phyloP scores from a whole-genome alignment of 2,888 invertebrate genomes.

The Parapristionchus giblindavisi region DNA sequence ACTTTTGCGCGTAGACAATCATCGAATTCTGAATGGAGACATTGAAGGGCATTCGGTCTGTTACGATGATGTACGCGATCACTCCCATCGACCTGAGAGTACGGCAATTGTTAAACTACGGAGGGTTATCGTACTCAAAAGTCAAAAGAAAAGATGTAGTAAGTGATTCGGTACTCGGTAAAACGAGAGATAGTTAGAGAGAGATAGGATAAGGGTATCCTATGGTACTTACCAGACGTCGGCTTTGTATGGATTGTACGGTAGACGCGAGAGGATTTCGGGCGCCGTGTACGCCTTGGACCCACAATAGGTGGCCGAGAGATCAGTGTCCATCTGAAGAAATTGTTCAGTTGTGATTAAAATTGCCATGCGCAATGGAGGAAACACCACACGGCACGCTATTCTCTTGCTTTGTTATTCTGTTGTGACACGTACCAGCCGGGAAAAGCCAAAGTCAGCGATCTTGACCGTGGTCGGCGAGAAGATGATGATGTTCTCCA shows the following conservation, averaged over 20 bases:
- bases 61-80: conserved; percentile 72
- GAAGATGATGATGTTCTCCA: conserved; percentile 73
- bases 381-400: not conserved
- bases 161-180: no score
- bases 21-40: conserved; percentile 69
- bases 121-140: no score
- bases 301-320: conserved; percentile 72
- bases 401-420: no score
- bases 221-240: conserved; percentile 70
- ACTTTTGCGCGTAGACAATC: conserved; percentile 59
- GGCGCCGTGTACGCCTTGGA: conserved; percentile 72
- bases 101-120: no score
- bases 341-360: no score
- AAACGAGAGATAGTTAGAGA: not conserved
- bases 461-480: conserved; percentile 69
- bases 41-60: conserved; percentile 73
- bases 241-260: conserved; percentile 72
- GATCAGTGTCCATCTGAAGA: conserved; percentile 5
- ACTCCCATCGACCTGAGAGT: conserved; percentile 72
- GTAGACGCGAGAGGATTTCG: conserved; percentile 71
- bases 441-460: conserved; percentile 73
- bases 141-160: no score
- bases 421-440: conserved; percentile 49
- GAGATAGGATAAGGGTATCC: not conserved
- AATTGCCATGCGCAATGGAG: no score